A percentile compares a stretch with the other conserved stretches of the same genome.
Conservation (phyloP, 2,113 vertebrate genomes). For the Chionomys nivalis region DNA sequence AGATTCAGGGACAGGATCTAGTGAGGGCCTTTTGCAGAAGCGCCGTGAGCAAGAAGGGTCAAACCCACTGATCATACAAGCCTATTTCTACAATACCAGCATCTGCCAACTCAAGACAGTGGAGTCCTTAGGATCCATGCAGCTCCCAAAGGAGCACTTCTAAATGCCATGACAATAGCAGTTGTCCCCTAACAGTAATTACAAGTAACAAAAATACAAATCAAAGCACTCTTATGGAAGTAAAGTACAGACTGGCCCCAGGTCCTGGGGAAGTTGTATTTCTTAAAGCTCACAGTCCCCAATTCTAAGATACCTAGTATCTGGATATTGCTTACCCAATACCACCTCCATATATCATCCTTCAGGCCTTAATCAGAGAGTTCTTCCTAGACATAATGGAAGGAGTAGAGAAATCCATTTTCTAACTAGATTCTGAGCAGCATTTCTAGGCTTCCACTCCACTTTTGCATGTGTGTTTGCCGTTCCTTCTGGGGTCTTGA, state of each 20-base stretch:
- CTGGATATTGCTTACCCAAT: not conserved
- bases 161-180: not conserved
- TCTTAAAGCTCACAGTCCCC: not conserved
- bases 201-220: not conserved
- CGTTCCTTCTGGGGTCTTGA: conserved; percentile 21
- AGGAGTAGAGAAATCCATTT: conserved; percentile 54
- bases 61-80: not conserved
- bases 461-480: not conserved
- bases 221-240: not conserved
- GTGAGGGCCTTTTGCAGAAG: not conserved
- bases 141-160: not conserved
- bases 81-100: not conserved
- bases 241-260: not conserved
- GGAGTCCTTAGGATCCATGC: not conserved
- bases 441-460: conserved; percentile 22
- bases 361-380: not conserved
- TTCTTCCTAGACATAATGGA: conserved; percentile 35
- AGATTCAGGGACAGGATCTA: not conserved
- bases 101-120: not conserved
- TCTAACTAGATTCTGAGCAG: conserved; percentile 55
- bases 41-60: not conserved
- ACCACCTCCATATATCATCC: not conserved
- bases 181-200: not conserved
- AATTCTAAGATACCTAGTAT: conserved; percentile 13
- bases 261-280: not conserved